phyloP scores from a whole-genome alignment of 2,888 invertebrate genomes.

The Pammene fasciana region DNA sequence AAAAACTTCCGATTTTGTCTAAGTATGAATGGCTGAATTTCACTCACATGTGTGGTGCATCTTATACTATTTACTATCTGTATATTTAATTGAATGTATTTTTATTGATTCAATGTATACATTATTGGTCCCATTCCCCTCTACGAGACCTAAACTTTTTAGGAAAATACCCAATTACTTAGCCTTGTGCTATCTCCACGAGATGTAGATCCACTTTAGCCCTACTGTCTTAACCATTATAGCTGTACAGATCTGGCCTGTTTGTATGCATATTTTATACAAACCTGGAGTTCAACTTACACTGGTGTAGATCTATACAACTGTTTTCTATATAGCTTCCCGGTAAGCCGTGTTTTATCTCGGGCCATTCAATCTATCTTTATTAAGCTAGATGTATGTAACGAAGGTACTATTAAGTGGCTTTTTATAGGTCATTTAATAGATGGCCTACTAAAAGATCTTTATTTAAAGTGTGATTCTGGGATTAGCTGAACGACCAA shows the following conservation, averaged over 20 bases:
- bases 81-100: too few species aligned
- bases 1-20: too few species aligned
- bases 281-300: background rate
- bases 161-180: background rate
- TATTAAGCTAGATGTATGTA: constrained; percentile 20
- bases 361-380: constrained; percentile 16
- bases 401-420: constrained; percentile 3
- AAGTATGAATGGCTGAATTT: too few species aligned
- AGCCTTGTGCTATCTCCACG: background rate
- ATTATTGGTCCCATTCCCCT: too few species aligned
- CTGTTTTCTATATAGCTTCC: background rate
- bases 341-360: constrained; percentile 13
- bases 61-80: too few species aligned
- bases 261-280: background rate
- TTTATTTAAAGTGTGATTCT: background rate
- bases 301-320: too few species aligned
- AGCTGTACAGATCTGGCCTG: background rate
- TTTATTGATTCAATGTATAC: too few species aligned
- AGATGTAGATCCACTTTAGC: background rate
- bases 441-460: background rate
- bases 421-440: constrained; percentile 1
- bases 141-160: too few species aligned
- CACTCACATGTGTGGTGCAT: too few species aligned
- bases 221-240: background rate
- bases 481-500: too few species aligned